Conservation (phyloP, 1,140 invertebrate species). For the Cydia amplana region DNA sequence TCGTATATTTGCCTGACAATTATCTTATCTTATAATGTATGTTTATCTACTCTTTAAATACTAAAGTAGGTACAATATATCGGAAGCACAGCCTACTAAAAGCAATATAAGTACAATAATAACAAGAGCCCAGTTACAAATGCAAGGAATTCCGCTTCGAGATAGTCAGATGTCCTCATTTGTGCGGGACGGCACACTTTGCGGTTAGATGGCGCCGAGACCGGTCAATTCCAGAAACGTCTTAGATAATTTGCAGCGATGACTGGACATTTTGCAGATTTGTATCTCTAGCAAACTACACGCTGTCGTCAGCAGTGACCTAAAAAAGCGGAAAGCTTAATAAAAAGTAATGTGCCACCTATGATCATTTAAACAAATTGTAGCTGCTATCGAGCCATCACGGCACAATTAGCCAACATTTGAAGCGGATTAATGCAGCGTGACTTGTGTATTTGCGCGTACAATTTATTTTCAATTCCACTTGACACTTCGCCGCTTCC, state of each 20-base stretch:
- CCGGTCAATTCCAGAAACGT: slow-evolving; percentile 29
- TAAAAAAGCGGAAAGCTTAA: background rate
- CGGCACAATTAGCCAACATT: background rate
- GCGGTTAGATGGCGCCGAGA: slow-evolving; percentile 13
- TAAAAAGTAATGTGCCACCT: slow-evolving; percentile 3
- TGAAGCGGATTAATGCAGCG: background rate
- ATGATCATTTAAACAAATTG: background rate
- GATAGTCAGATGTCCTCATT: slow-evolving; percentile 31
- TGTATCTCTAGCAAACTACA: slow-evolving; percentile 12
- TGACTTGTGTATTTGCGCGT: slow-evolving; percentile 9
- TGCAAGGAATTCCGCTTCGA: background rate
- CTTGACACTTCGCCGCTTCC: slow-evolving; percentile 26
- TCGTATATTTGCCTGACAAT: no score
- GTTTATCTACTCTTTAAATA: no score
- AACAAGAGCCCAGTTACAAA: background rate
- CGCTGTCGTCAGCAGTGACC: background rate
- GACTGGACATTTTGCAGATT: slow-evolving; percentile 27
- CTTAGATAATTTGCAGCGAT: slow-evolving; percentile 22
- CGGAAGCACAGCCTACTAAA: background rate
- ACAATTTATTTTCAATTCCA: slow-evolving; percentile 23
- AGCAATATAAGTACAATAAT: no score
- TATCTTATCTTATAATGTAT: no score
- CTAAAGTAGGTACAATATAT: background rate
- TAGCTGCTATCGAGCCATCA: background rate
- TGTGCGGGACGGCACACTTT: slow-evolving; percentile 9